Conservation (phyloP, 2,888 invertebrate species). For the Diplolepis rosae region DNA sequence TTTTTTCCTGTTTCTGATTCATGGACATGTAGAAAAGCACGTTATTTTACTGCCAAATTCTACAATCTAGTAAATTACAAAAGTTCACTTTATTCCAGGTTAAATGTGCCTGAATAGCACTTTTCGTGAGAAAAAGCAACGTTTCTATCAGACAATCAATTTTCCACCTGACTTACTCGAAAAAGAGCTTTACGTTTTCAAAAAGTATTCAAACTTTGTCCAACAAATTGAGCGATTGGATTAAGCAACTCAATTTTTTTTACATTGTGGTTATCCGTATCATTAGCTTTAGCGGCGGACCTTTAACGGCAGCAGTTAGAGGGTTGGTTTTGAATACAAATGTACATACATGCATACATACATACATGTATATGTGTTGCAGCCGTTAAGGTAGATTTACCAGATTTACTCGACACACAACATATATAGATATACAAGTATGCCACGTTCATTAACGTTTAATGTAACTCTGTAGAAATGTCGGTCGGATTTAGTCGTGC, state of each 20-base stretch:
- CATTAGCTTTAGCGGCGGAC: slow-evolving; percentile 19
- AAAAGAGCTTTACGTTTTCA: background rate
- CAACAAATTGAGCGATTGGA: slow-evolving; percentile 14
- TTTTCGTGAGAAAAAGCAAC: background rate
- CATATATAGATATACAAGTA: too few relatives aligned
- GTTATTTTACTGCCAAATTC: slow-evolving; percentile 16
- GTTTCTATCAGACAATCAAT: background rate
- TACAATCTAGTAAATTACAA: slow-evolving; percentile 20
- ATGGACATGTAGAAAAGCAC: slow-evolving; percentile 2
- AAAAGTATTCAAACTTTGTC: background rate
- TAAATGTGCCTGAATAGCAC: slow-evolving; percentile 9
- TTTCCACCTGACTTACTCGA: background rate
- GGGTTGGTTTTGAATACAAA: slow-evolving; percentile 21
- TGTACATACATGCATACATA: too few relatives aligned
- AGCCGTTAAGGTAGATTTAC: slow-evolving; percentile 8
- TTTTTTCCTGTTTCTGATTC: slow-evolving; percentile 20
- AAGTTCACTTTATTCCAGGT: slow-evolving; percentile 13
- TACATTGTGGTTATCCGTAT: slow-evolving; percentile 11
- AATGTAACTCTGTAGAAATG: background rate
- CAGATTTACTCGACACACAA: slow-evolving; percentile 13
- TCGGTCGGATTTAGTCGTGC: slow-evolving; percentile 5
- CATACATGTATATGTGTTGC: too few relatives aligned
- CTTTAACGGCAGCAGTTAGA: slow-evolving; percentile 19
- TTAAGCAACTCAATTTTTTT: slow-evolving; percentile 28
- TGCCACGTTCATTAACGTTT: background rate